These are phyloP conservation scores for Tachina lurida DNA, from an alignment of 2,888 invertebrate genomes.

Conservation along the genomic window DNA sequence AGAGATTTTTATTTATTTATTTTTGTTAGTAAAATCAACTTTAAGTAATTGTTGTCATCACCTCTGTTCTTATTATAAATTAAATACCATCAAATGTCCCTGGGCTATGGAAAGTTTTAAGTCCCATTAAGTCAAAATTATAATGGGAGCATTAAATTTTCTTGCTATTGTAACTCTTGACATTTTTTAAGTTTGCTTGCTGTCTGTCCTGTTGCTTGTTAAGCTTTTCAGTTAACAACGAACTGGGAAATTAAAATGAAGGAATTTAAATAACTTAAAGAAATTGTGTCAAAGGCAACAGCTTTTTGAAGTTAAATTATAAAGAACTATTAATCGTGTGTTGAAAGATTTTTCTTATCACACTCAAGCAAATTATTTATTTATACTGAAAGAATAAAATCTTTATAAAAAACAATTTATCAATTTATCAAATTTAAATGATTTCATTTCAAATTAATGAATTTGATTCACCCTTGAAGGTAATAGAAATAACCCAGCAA, in stretches of 20 bases:
- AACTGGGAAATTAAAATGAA: neutral
- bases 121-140: neutral
- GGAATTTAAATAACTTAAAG: neutral
- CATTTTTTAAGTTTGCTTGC: neutral
- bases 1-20: neutral
- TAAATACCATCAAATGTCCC: constrained; percentile 11
- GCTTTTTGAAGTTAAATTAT: neutral
- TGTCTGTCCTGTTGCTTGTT: constrained; percentile 26
- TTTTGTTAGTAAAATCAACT: constrained; percentile 40
- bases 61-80: constrained; percentile 7
- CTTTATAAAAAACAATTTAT: neutral
- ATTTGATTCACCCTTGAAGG: constrained; percentile 38
- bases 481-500: neutral
- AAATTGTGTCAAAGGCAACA: neutral
- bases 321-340: neutral
- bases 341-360: neutral
- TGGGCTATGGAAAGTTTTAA: constrained; percentile 7
- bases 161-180: constrained; percentile 25
- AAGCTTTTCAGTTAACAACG: neutral
- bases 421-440: constrained; percentile 35
- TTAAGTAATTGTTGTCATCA: constrained; percentile 48
- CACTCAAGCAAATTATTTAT: neutral
- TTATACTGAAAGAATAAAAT: neutral
- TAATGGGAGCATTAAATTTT: constrained; percentile 34
- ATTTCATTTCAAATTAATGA: constrained; percentile 29